Base-by-base conservation (phyloP, 1,140 invertebrate genomes). In the Macrobrachium rosenbergii region DNA sequence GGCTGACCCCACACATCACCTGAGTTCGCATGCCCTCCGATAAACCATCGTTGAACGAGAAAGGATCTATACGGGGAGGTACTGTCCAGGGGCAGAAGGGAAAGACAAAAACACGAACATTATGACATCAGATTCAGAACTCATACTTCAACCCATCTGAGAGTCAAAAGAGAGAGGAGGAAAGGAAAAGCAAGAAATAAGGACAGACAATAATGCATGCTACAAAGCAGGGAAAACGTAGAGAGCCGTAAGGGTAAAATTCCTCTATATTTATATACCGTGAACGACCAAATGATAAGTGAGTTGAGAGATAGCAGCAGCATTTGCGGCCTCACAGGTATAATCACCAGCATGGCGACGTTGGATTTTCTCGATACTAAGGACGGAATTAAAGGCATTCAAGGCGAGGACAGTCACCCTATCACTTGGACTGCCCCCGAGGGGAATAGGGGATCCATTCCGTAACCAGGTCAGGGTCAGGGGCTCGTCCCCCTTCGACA, bases 401-500 rank as follows among this genome's bases (percentile, higher is more conserved):
- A 96, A 93, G 80, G 94, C 92, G 89, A 95, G 93, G 87, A 94
- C 94, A 10, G 94, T 91, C 52, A 93, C 52, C 52, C 52, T 93
- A 90, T 93, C 91, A 83, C 92, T 91, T 91, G 75, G 85, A 28
- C 78, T 62, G 23, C 63, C 58, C n/a, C 85, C 85, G 21, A 79
- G 67, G 12, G 91, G 91, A 67, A 92, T 91, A 72, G 95, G 94
- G 2, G 94, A 92, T 59, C 95, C 96, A 91, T 98, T 96, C 90
- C 95, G 93, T 23, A 92, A 90, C 95, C 95, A 96, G 62, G 92
- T 93, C 92, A 99, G 97, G 84, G 95, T 95, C 87, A 99, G 95
- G n/a, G 98, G 98, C 89, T 96, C 94, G 93, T 99, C 98, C n/a
- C 98, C 98, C 93, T 98, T 96, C 91, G 97, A 95, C 90, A 99